These are phyloP conservation scores for Chlorocebus sabaeus DNA, from an alignment of 2,113 vertebrate genomes.

Conservation along the genomic window DNA sequence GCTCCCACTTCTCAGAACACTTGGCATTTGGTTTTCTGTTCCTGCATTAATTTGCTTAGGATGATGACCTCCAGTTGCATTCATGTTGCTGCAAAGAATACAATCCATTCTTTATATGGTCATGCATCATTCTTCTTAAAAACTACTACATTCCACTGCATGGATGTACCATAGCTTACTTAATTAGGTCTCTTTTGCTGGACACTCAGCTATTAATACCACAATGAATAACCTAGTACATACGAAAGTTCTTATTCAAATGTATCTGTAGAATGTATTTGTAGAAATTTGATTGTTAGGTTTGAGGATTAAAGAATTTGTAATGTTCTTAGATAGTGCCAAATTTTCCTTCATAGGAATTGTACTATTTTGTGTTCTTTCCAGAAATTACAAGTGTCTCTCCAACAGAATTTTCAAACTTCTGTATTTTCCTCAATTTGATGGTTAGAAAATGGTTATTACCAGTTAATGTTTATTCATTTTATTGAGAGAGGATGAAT, in stretches of 20 bases:
- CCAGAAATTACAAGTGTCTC: background rate
- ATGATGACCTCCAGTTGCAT: too few species aligned
- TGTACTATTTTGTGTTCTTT: background rate
- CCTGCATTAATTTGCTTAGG: too few species aligned
- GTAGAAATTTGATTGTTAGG: background rate
- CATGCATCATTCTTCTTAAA: background rate
- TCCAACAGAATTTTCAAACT: background rate
- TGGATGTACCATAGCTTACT: background rate
- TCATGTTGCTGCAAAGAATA: too few species aligned
- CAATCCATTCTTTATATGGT: too few species aligned
- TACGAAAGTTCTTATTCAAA: background rate
- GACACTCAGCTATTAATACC: background rate
- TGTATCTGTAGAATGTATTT: background rate
- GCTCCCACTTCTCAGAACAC: too few species aligned
- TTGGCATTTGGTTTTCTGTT: too few species aligned
- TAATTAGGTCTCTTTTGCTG: background rate
- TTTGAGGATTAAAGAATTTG: background rate
- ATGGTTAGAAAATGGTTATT: background rate
- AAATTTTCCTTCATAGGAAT: background rate
- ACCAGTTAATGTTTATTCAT: background rate
- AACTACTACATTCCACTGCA: background rate
- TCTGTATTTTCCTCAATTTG: background rate
- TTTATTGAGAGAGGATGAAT: background rate
- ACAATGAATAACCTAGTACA: background rate
- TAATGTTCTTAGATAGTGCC: background rate